Evolutionary conservation across 2,797 vertebrate species (phyloP).

Genomic region (Gallinago solitaria): DNA sequence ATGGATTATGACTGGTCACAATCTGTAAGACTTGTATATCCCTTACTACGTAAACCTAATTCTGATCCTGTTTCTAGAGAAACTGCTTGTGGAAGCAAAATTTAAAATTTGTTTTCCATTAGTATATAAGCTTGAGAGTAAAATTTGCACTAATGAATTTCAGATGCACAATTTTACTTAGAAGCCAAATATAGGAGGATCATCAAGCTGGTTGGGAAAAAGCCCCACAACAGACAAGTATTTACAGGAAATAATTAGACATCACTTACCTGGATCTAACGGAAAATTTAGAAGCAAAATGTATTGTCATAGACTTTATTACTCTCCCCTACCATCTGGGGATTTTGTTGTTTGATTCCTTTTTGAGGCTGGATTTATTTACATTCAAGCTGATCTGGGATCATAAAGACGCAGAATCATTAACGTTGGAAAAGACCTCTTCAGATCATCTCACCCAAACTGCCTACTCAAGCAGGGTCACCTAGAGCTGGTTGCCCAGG

Average conservation of each 20-base stretch:
- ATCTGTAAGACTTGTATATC: not conserved
- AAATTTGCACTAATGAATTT: not conserved
- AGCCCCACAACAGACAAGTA: not conserved
- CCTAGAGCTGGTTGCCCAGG: not conserved
- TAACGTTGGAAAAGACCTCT: not conserved
- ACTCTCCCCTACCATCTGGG: accelerated
- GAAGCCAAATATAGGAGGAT: not conserved
- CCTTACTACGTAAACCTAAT: not conserved
- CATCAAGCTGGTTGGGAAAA: not conserved
- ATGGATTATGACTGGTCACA: not conserved
- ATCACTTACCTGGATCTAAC: not conserved
- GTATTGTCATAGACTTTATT: not conserved
- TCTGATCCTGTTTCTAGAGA: not conserved
- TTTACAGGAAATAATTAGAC: not conserved
- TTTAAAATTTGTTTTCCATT: constrained; percentile 31
- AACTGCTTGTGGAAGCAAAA: constrained; percentile 3
- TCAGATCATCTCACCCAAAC: not conserved
- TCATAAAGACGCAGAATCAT: not conserved
- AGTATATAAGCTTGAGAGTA: not conserved
- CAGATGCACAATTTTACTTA: not conserved
- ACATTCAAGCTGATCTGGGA: not conserved
- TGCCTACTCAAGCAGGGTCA: not conserved
- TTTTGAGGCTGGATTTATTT: not conserved
- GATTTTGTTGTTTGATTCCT: not conserved
- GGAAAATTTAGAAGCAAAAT: not conserved